Percentiles rank a stretch among this genome's conserved stretches.
phyloP scores from a whole-genome alignment of 2,888 invertebrate species.

The Lasioglossum marginatum region DNA sequence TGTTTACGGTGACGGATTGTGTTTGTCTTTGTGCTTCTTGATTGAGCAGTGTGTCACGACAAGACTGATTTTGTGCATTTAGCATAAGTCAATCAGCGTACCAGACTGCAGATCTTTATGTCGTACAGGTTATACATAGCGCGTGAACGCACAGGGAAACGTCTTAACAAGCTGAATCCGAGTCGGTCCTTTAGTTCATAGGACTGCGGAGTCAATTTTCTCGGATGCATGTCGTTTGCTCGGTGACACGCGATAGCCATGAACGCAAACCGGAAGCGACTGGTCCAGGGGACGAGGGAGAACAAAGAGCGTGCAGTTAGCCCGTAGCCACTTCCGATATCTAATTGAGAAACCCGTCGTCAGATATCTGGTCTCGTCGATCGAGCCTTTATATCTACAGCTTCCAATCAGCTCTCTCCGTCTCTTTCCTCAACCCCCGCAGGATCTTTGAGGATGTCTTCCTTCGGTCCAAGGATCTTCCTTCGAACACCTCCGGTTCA shows the following conservation, averaged over 20 bases:
- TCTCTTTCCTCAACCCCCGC: slow-evolving; percentile 4
- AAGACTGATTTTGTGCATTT: background rate
- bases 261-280: slow-evolving; percentile 59
- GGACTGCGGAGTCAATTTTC: slow-evolving; percentile 57
- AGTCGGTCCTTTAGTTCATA: slow-evolving; percentile 66
- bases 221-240: slow-evolving; percentile 45
- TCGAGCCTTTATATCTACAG: slow-evolving; percentile 43
- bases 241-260: slow-evolving; percentile 66
- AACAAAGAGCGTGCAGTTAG: slow-evolving; percentile 70
- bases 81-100: background rate
- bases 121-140: slow-evolving; percentile 64
- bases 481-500: slow-evolving; percentile 33
- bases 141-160: slow-evolving; percentile 61
- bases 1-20: background rate
- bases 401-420: slow-evolving; percentile 8
- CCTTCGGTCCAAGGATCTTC: slow-evolving; percentile 7
- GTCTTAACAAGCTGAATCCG: slow-evolving; percentile 71
- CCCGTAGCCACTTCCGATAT: slow-evolving; percentile 70
- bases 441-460: background rate
- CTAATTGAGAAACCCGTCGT: slow-evolving; percentile 70
- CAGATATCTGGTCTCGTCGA: slow-evolving; percentile 69
- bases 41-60: background rate
- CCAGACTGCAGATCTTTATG: too few species aligned
- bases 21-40: background rate
- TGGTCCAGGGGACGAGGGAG: slow-evolving; percentile 48